Evolutionary conservation across 2,888 invertebrate species (phyloP), one percentile per base, ranked within the genome.

Genomic region (Mythimna vitellina): DNA sequence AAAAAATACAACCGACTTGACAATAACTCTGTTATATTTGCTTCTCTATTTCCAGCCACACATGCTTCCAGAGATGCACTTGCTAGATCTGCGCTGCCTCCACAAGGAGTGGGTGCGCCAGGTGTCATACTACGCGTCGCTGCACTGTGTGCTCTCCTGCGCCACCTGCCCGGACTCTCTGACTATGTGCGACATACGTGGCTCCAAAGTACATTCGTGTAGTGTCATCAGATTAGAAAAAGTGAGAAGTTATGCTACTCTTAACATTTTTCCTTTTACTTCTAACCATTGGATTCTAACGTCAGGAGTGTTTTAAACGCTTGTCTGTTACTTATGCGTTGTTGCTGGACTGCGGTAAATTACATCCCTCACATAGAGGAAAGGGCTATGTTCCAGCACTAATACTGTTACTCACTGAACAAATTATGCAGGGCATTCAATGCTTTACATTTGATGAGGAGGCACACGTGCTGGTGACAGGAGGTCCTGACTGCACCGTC

Each of bases 401-500:
- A 22, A 54, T 22, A 14, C 6, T 56, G n/a, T 35, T 32, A 46
- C 14, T 8, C 49, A 61, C 12, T 29, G 14, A 54, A 25, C 12
- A 12, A 4, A n/a, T 20, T 35, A 32, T 29, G 5, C 84, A 97
- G 97, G 97, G 97, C 29, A 96, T 97, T 49, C 96, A 97, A 81
- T 97, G 97, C 80, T 97, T 97, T 87, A 96, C 95, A 70, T 93
- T 97, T 86, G 96, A 96, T 83, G 97, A 97, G 90, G 96, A 95
- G 20, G 93, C 95, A 29, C 97, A 97, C 82, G 91, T 97, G 61
- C 88, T 98, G 63, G 97, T 96, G 69, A 97, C 97, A 2, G 98
- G 98, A 1, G 98, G 98, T 7, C 97, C 98, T 10, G 98, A 98
- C 92, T 97, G 97, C 84, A 89, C 96, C 66, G 96, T 98, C 38